Conservation (phyloP, 2,113 vertebrate species). For the Hydrochoerus hydrochaeris region DNA sequence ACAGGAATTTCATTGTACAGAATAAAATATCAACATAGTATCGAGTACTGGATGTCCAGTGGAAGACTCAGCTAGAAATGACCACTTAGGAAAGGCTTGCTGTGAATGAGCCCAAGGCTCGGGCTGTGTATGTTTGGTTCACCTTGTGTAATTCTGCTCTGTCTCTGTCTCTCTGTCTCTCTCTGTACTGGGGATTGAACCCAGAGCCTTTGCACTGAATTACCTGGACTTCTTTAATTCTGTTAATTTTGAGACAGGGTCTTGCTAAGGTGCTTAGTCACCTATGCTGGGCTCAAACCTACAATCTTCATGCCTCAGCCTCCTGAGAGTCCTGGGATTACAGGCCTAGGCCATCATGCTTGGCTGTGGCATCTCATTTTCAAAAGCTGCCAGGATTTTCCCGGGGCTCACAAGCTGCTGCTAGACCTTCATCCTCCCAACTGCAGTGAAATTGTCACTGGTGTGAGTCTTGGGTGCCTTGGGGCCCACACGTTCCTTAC, state of each 20-base stretch:
- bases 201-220: too few species aligned
- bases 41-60: too few species aligned
- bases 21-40: neutral
- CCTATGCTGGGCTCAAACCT: neutral
- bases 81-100: neutral
- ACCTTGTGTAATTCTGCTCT: neutral
- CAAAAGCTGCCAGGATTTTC: too few species aligned
- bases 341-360: neutral
- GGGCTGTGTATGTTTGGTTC: neutral
- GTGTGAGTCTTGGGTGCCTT: too few species aligned
- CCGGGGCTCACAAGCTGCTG: neutral
- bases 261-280: neutral
- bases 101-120: fast-evolving
- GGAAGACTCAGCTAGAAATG: neutral
- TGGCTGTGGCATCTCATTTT: neutral
- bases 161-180: neutral
- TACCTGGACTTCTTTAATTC: neutral
- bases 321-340: neutral
- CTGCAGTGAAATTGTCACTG: too few species aligned
- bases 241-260: neutral
- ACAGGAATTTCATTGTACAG: neutral
- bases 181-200: too few species aligned
- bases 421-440: too few species aligned
- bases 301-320: neutral
- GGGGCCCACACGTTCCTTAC: neutral